These are phyloP conservation scores for Lysandra bellargus DNA, from an alignment of 2,888 invertebrate species.

Conservation along the genomic window DNA sequence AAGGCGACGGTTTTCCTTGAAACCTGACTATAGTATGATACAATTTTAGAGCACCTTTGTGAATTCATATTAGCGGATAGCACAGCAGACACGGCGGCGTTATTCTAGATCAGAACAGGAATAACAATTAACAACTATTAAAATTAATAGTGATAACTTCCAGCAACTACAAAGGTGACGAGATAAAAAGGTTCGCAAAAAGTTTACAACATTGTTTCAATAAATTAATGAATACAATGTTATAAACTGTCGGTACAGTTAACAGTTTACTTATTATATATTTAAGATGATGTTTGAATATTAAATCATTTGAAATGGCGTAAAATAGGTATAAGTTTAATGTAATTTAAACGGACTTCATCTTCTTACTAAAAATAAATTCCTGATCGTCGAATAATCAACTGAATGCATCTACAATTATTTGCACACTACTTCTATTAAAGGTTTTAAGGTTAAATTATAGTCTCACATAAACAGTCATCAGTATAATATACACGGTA, in stretches of 20 bases:
- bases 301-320: too few species aligned
- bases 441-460: too few species aligned
- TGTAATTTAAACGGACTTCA: too few species aligned
- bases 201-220: background rate
- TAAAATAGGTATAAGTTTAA: too few species aligned
- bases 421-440: too few species aligned
- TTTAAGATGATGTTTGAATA: too few species aligned
- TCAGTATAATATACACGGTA: too few species aligned
- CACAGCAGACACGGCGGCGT: background rate
- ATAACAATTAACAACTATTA: conserved; percentile 4
- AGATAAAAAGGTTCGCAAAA: background rate
- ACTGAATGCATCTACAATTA: too few species aligned
- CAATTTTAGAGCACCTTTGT: background rate
- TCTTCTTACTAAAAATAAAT: too few species aligned
- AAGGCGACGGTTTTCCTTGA: background rate
- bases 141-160: background rate
- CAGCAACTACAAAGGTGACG: background rate
- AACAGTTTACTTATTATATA: background rate
- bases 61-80: background rate
- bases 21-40: background rate
- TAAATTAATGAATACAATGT: background rate
- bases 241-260: background rate
- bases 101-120: background rate
- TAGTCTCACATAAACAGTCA: too few species aligned
- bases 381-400: too few species aligned